Conservation (phyloP, 2,797 vertebrate genomes). For the Mormyrops boulengeri region DNA sequence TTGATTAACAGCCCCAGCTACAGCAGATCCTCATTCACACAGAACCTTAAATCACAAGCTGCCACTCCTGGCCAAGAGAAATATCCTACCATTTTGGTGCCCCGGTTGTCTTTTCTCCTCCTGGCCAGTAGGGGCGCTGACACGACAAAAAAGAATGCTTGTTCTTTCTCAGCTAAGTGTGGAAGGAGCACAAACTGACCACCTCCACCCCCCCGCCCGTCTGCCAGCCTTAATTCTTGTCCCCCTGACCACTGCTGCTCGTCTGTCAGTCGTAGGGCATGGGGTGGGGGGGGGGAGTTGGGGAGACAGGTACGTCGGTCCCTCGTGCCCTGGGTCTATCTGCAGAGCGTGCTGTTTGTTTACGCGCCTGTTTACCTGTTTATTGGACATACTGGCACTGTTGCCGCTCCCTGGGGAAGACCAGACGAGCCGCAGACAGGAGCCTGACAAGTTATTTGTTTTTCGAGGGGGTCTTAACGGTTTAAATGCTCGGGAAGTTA, state of each 20-base stretch:
- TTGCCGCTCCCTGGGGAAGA: constrained; percentile 22
- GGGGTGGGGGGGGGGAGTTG: neutral
- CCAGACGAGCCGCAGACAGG: constrained; percentile 34
- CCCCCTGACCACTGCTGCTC: neutral
- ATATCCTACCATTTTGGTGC: neutral
- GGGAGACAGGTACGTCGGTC: constrained; percentile 36
- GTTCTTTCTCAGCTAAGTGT: neutral
- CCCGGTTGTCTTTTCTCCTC: neutral
- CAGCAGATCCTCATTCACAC: neutral
- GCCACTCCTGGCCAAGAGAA: neutral
- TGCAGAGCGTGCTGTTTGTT: constrained; percentile 57
- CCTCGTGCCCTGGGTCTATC: constrained; percentile 55
- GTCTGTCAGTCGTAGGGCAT: neutral
- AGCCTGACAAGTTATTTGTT: constrained; percentile 52
- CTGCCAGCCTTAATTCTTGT: neutral
- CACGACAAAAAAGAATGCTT: neutral
- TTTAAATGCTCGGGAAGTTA: constrained; percentile 39
- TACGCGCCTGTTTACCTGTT: constrained; percentile 60
- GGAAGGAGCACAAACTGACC: constrained; percentile 13
- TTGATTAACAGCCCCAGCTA: neutral
- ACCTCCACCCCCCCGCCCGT: neutral
- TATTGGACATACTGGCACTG: constrained; percentile 35
- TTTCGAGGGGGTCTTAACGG: constrained; percentile 43
- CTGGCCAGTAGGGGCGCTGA: neutral
- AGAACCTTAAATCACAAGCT: neutral